These are phyloP conservation scores for Ptychobarbus kaznakovi DNA, from an alignment of 2,797 vertebrate species.

Conservation along the genomic window DNA sequence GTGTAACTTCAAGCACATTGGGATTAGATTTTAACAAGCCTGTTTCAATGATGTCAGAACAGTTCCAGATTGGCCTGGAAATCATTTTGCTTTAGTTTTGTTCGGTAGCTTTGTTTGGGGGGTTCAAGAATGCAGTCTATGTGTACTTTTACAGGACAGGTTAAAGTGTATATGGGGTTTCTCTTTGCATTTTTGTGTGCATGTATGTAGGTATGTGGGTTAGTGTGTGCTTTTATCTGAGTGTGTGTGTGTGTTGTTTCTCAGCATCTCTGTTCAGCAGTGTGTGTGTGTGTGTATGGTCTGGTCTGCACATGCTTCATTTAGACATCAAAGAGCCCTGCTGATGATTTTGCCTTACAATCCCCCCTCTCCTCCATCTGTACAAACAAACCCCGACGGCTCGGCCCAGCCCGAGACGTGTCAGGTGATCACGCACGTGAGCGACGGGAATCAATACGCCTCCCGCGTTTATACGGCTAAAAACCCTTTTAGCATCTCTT, in stretches of 20 bases:
- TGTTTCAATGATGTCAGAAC: slow-evolving; percentile 70
- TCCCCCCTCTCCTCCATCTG: slow-evolving; percentile 82
- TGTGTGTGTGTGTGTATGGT: slow-evolving; percentile 66
- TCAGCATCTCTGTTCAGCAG: slow-evolving; percentile 1
- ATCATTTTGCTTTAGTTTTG: slow-evolving; percentile 66
- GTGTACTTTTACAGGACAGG: neutral
- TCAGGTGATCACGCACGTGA: slow-evolving; percentile 77
- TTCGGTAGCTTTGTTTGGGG: slow-evolving; percentile 70
- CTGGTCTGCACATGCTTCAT: slow-evolving; percentile 86
- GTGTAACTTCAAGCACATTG: slow-evolving; percentile 84
- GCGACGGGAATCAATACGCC: slow-evolving; percentile 76
- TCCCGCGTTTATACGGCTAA: slow-evolving; percentile 76
- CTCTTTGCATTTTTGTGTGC: slow-evolving; percentile 4
- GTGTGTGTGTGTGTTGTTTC: slow-evolving; percentile 70
- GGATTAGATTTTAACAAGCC: slow-evolving; percentile 71
- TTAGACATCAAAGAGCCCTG: slow-evolving; percentile 89
- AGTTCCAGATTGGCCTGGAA: slow-evolving; percentile 77
- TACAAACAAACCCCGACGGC: slow-evolving; percentile 83
- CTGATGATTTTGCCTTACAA: slow-evolving; percentile 86
- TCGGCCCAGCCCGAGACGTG: slow-evolving; percentile 75
- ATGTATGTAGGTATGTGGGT: slow-evolving; percentile 41
- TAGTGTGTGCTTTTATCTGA: slow-evolving; percentile 14
- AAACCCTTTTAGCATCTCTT: slow-evolving; percentile 77
- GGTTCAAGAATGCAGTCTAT: slow-evolving; percentile 26
- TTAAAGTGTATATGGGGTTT: slow-evolving; percentile 19